Evolutionary conservation across 2,113 vertebrate genomes (phyloP), one percentile per base, ranked within the genome.

Genomic region (Chrysemys picta): DNA sequence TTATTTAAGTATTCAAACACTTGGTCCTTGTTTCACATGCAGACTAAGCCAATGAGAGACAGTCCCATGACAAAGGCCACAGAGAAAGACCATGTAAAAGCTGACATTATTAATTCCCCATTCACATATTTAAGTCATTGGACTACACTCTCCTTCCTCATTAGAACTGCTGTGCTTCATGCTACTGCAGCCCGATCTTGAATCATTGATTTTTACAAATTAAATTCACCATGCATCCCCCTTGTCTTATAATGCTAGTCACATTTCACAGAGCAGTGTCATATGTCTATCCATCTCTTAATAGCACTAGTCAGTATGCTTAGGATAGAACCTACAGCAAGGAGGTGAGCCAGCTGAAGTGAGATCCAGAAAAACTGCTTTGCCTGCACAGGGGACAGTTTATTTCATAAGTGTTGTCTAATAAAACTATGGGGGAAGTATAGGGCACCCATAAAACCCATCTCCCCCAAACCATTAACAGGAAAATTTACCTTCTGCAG

Each of bases 61-160:
- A 94, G 93, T 93, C 94, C 56, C 82, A 89, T 84, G 38, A 96
- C 65, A 90, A 94, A 94, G 89, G 79, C 52, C 59, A 91, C 45
- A 90, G 47, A 93, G 53, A 82, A 95, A n/a, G 38, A 72, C 80
- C 93, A 93, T 42, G 47, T 85, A 91, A 94, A 42, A 89, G 10
- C 24, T 2, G 0, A 6, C 78, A 80, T 80, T 25, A 80, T 80
- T 25, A 91, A 89, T 49, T 62, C 89, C 69, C 86, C 62, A 38
- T 93, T 85, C 93, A 56, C 38, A 89, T n/a, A 80, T 53, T 91
- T 89, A 91, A 25, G 69, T 38, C n/a, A n/a, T 69, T 88, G n/a
- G 1, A 7, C 56, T 25, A 35, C 47, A 83, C 88, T 17, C 42
- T 76, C 42, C 54, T 91, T 90, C 62, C 6, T 90, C 80, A 1